Evolutionary conservation across 2,113 vertebrate species (phyloP).

Genomic region (Tringa solitaria): DNA sequence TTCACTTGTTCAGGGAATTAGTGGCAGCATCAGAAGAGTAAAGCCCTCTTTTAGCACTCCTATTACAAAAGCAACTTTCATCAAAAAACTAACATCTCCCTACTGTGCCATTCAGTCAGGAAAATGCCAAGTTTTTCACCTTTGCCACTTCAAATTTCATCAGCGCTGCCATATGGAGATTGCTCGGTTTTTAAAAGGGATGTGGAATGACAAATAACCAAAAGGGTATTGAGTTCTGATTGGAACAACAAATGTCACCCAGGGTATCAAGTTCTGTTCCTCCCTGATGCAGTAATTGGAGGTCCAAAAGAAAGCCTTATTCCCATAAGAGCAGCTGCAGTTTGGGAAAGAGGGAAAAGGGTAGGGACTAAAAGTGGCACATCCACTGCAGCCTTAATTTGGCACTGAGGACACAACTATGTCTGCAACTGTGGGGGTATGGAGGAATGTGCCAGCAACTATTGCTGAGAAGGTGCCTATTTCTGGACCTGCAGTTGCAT

Average conservation of each 20-base stretch:
- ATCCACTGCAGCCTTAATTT: background rate
- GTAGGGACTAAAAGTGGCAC: background rate
- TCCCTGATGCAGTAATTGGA: background rate
- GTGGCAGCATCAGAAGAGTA: background rate
- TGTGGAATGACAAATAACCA: background rate
- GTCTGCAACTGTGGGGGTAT: background rate
- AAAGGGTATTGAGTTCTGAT: background rate
- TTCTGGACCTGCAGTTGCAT: background rate
- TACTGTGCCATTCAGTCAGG: background rate
- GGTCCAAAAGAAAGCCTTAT: background rate
- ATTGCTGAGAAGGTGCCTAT: background rate
- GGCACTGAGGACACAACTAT: background rate
- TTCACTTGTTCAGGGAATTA: background rate
- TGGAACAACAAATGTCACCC: background rate
- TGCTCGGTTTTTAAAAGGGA: background rate
- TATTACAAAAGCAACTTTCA: background rate
- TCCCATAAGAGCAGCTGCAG: background rate
- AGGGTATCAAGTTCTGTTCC: background rate
- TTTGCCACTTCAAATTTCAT: background rate
- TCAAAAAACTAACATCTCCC: background rate
- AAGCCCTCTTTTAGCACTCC: background rate
- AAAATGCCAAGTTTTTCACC: background rate
- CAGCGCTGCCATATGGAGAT: background rate
- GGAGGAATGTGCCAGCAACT: background rate
- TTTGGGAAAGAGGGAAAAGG: background rate